Evolutionary conservation across 2,888 invertebrate species (phyloP), one percentile per base, ranked within the genome.

Genomic region (Calliphora vomitoria): DNA sequence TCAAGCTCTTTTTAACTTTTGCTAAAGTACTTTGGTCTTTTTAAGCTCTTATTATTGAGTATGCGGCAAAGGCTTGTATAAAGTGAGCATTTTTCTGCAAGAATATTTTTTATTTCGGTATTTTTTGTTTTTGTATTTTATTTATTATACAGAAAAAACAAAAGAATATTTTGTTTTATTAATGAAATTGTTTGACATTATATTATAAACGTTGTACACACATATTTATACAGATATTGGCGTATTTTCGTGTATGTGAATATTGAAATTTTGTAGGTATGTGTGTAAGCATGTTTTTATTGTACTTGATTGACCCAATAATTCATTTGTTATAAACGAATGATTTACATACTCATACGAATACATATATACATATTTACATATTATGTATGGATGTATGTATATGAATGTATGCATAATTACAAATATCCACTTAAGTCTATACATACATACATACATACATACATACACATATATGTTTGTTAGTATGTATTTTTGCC

Each of bases 241-340:
- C 31, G n/a, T 68, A 50, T 25, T 25, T 47, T 25, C 47, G 4
- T 68, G 4, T 10, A 3, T 69, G 11, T 69, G 25, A 8, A 15
- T n/a, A 47, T 35, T 35, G 35, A 47, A 25, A 10, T 8, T 50
- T 25, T 8, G 44, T 25, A 6, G 25, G 18, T 31, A 18, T 47
- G 20, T 41, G n/a, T 31, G n/a, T 25, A 11, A 72, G 15, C 44
- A 62, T 50, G 41, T 31, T n/a, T 72, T 81, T 62, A 64, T 66
- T 78, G 64, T 55, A 76, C 41, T 53, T 76, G 76, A 50, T 76
- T 83, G 76, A 69, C 71, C 83, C 72, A 84, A 84, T 84, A 78
- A 78, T 84, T 72, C 35, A 55, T 64, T 78, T 78, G 78, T 64
- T 69, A 76, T 69, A 76, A 75, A 47, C 38, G 50, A 64, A 66